A percentile compares a stretch with the other conserved stretches of the same genome.
Conservation (phyloP, 2,797 vertebrate species). For the Limosa lapponica region DNA sequence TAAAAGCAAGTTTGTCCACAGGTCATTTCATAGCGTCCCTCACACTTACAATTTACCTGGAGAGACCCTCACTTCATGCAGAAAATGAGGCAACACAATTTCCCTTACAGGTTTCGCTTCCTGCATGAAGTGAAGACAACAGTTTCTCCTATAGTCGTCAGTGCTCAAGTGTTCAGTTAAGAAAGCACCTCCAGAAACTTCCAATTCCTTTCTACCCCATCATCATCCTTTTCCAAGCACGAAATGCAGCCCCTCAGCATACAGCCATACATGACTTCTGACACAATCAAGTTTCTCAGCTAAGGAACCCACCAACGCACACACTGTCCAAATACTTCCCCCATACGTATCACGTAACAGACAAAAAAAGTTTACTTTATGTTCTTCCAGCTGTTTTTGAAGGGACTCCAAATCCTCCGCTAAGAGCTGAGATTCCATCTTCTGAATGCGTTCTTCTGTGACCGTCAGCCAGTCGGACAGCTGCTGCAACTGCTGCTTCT, state of each 20-base stretch:
- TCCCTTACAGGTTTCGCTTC: background rate
- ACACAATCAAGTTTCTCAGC: background rate
- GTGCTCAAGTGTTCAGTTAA: background rate
- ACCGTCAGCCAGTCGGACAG: conserved; percentile 92
- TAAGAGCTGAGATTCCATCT: conserved; percentile 84
- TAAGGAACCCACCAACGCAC: background rate
- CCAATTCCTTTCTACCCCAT: background rate
- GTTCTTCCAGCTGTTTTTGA: conserved; percentile 88
- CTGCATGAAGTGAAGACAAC: background rate
- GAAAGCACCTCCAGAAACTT: background rate
- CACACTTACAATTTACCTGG: background rate
- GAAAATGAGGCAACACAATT: background rate
- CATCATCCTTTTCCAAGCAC: background rate
- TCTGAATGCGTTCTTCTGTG: conserved; percentile 92
- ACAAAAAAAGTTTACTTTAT: conserved; percentile 84
- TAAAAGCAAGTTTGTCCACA: background rate
- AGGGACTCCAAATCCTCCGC: conserved; percentile 83
- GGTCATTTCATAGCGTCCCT: background rate
- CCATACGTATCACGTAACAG: background rate
- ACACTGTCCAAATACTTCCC: background rate
- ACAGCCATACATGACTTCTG: background rate
- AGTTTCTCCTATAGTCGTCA: background rate
- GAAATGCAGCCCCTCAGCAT: background rate
- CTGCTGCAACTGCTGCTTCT: conserved; percentile 94
- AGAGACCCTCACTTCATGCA: background rate